phyloP scores from a whole-genome alignment of 1,140 invertebrate species.

The Drosophila nasuta region DNA sequence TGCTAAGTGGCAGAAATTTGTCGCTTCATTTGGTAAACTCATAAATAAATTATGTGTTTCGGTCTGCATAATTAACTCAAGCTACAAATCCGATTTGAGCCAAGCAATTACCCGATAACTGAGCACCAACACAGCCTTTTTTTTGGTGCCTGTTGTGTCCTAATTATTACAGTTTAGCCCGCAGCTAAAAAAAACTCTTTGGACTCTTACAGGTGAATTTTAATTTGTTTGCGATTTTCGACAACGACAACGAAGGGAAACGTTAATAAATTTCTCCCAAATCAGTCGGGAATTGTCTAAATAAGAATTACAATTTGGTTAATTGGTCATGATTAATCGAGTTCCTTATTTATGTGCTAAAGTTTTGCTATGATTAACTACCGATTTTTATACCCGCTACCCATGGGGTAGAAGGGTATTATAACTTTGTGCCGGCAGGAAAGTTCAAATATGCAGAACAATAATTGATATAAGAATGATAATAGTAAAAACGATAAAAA shows the following conservation, averaged over 20 bases:
- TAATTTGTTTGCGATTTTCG: background rate
- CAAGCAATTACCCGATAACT: constrained; percentile 71
- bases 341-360: background rate
- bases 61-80: constrained; percentile 61
- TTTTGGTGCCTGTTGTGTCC: constrained; percentile 23
- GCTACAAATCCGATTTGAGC: constrained; percentile 74
- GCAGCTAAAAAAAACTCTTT: background rate
- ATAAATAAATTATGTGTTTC: constrained; percentile 74
- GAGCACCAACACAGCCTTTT: constrained; percentile 26
- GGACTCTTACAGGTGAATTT: background rate
- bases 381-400: no score
- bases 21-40: constrained; percentile 74
- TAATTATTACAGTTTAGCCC: constrained; percentile 51
- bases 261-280: background rate
- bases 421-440: no score
- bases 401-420: no score
- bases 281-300: background rate
- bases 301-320: background rate
- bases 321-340: background rate
- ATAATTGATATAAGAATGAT: background rate
- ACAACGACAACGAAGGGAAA: background rate
- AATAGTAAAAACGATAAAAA: constrained; percentile 21
- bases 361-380: no score
- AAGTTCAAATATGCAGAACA: no score
- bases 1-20: constrained; percentile 75